phyloP scores from a whole-genome alignment of 1,140 invertebrate species.

The Lasioglossum baleicum region DNA sequence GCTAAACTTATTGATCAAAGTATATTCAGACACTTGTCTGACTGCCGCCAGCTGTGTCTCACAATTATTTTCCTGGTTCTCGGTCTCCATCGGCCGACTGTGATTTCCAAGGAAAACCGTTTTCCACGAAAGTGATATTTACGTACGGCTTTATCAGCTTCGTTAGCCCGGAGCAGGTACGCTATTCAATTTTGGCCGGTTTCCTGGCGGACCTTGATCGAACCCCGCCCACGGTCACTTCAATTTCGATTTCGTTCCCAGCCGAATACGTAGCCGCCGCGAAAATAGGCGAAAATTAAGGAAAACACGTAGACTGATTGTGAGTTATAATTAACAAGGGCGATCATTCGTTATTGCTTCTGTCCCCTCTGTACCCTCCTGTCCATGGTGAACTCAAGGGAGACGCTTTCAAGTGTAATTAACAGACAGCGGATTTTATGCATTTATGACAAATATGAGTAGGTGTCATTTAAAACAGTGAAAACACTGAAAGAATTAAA shows the following conservation, averaged over 20 bases:
- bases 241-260: conserved; percentile 44
- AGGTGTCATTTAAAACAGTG: too few species aligned
- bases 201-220: conserved; percentile 52
- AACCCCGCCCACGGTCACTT: conserved; percentile 43
- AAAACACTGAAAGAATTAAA: too few species aligned
- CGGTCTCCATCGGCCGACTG: background rate
- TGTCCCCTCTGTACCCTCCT: too few species aligned
- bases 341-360: background rate
- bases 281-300: conserved; percentile 23
- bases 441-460: too few species aligned
- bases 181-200: conserved; percentile 47
- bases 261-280: conserved; percentile 4
- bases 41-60: background rate
- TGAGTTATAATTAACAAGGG: conserved; percentile 26
- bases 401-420: too few species aligned
- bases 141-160: conserved; percentile 40
- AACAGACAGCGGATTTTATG: too few species aligned
- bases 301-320: conserved; percentile 24
- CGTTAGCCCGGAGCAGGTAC: conserved; percentile 21
- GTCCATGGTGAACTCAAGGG: too few species aligned
- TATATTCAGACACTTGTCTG: too few species aligned
- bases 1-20: too few species aligned
- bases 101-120: conserved; percentile 11
- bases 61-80: conserved; percentile 5
- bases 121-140: conserved; percentile 36